These are phyloP conservation scores for Druon quercuslanigerum DNA, from an alignment of 1,140 invertebrate species.

Conservation along the genomic window DNA sequence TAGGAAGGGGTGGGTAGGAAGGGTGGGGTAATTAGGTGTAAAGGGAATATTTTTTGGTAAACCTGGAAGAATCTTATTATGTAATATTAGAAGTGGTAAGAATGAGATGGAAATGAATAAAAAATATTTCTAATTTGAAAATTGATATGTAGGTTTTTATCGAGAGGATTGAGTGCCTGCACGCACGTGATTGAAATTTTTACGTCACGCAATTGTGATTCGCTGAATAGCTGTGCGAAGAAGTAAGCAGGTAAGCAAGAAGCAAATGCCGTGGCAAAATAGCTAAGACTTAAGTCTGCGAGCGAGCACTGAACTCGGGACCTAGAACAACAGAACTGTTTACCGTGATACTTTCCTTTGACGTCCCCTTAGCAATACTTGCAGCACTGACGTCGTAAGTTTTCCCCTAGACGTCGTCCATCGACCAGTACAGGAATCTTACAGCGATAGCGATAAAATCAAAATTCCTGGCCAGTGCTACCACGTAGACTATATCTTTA, in stretches of 20 bases:
- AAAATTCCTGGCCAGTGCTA: slow-evolving; percentile 18
- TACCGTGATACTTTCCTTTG: slow-evolving; percentile 67
- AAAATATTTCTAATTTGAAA: too few species aligned
- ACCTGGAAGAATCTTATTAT: too few species aligned
- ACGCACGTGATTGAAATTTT: slow-evolving; percentile 38
- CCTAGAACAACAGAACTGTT: slow-evolving; percentile 69
- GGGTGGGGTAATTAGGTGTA: too few species aligned
- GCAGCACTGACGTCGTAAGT: slow-evolving; percentile 45
- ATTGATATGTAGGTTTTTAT: too few species aligned
- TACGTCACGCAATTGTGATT: slow-evolving; percentile 53
- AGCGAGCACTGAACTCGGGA: slow-evolving; percentile 61
- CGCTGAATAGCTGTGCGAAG: slow-evolving; percentile 28
- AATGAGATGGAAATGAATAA: too few species aligned
- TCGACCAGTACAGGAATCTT: slow-evolving; percentile 15
- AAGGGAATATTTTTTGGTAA: too few species aligned
- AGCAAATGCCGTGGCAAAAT: slow-evolving; percentile 53
- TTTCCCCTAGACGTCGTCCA: slow-evolving; percentile 39
- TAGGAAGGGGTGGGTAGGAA: too few species aligned
- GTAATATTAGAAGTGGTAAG: too few species aligned
- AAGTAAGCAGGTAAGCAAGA: slow-evolving; percentile 32
- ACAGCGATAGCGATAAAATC: slow-evolving; percentile 26
- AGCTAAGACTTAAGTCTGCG: slow-evolving; percentile 29
- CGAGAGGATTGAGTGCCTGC: too few species aligned
- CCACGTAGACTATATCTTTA: background rate
- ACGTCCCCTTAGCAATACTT: slow-evolving; percentile 46